Evolutionary conservation across 2,113 vertebrate genomes (phyloP).

Genomic region (Catharus fuscescens): DNA sequence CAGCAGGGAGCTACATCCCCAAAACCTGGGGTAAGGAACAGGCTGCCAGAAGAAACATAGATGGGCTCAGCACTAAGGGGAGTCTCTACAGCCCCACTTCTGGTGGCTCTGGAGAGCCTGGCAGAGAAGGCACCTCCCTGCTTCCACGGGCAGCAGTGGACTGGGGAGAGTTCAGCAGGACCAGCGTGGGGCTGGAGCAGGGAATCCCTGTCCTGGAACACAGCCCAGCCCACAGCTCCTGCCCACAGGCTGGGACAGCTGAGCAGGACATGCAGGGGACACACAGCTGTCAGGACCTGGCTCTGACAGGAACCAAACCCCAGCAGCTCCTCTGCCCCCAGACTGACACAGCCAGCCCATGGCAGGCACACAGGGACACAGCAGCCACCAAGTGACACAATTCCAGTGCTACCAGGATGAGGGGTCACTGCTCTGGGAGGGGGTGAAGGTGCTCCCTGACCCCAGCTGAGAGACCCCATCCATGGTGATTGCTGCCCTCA

Average conservation of each 20-base stretch:
- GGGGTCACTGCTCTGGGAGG: rapidly evolving
- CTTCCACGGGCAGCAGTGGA: neutral
- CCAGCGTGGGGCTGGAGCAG: rapidly evolving
- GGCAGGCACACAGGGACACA: neutral
- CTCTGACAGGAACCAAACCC: neutral
- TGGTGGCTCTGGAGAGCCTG: neutral
- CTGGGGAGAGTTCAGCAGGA: neutral
- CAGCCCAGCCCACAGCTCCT: neutral
- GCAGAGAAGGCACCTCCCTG: neutral
- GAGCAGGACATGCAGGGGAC: neutral
- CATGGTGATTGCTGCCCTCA: neutral
- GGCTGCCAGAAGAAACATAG: neutral
- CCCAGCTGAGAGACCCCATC: neutral
- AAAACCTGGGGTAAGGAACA: rapidly evolving
- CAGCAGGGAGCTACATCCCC: neutral
- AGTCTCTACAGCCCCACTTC: neutral
- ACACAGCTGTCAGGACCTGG: rapidly evolving
- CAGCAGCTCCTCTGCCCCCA: neutral
- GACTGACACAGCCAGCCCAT: neutral
- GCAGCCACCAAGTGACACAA: neutral
- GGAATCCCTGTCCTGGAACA: neutral
- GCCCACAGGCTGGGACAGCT: neutral
- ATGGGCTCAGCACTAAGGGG: neutral
- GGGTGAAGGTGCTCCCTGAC: neutral
- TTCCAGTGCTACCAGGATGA: rapidly evolving